Evolutionary conservation across 2,797 vertebrate species (phyloP).

Genomic region (Ceryle rudis): DNA sequence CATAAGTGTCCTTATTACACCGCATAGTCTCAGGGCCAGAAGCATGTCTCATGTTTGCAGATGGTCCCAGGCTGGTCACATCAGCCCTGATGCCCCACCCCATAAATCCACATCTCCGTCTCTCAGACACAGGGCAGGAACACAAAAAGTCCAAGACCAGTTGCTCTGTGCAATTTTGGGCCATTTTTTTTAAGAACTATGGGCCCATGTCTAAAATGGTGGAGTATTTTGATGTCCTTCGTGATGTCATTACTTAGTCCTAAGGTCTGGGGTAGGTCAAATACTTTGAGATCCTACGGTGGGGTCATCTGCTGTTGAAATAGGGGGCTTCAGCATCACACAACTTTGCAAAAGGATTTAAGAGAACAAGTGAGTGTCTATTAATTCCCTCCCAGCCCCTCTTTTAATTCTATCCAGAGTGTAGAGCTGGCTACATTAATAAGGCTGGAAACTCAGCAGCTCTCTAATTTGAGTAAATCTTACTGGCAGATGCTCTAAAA

Average conservation of each 20-base stretch:
- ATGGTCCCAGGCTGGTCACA: accelerated
- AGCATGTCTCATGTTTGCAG: accelerated
- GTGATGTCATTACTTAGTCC: not conserved
- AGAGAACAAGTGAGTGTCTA: not conserved
- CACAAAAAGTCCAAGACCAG: not conserved
- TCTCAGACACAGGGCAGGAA: not conserved
- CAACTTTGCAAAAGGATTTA: not conserved
- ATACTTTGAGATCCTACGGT: accelerated
- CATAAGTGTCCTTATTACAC: not conserved
- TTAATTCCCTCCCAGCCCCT: not conserved
- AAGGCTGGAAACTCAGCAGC: not conserved
- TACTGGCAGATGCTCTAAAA: not conserved
- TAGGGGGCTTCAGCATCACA: not conserved
- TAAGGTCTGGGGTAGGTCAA: not conserved
- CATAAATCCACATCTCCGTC: accelerated
- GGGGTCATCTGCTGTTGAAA: accelerated
- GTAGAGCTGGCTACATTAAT: not conserved
- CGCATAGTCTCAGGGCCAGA: accelerated
- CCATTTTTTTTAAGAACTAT: accelerated
- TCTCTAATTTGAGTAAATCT: not conserved
- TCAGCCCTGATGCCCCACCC: accelerated
- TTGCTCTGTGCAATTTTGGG: not conserved
- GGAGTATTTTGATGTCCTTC: not conserved
- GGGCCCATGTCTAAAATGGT: not conserved
- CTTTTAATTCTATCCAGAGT: not conserved